Conservation (phyloP, 2,888 invertebrate species). For the Ceratothoa steindachneri region DNA sequence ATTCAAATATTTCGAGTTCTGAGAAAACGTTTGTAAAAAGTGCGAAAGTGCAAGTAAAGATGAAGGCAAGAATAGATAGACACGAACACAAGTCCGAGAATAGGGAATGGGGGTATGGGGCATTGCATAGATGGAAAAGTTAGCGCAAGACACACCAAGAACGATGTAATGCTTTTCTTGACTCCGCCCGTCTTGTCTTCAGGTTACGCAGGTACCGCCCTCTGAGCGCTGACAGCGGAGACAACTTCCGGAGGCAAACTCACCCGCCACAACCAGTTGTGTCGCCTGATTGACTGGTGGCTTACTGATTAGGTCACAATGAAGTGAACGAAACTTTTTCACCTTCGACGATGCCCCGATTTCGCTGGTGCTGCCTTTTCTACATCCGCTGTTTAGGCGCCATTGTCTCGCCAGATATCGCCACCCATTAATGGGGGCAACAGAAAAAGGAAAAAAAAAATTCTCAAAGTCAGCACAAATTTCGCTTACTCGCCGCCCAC, state of each 20-base stretch:
- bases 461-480: not conserved
- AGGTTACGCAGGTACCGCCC: slow-evolving; percentile 44
- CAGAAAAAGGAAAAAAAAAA: slow-evolving; percentile 15
- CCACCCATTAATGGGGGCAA: not conserved
- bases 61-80: no score
- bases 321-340: not conserved
- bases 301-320: not conserved
- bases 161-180: no score
- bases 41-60: no score
- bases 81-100: no score
- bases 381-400: not conserved
- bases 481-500: not conserved
- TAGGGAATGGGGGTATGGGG: no score
- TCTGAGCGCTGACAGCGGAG: slow-evolving; percentile 43
- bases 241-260: slow-evolving; percentile 31
- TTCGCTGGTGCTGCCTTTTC: slow-evolving; percentile 13
- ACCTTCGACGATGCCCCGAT: slow-evolving; percentile 27
- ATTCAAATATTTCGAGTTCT: no score
- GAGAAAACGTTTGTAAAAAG: no score
- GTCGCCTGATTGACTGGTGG: slow-evolving; percentile 38
- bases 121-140: no score
- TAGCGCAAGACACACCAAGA: no score
- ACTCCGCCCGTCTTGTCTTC: no score
- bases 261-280: slow-evolving; percentile 42
- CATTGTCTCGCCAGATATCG: no score